Base-by-base conservation (phyloP, 2,888 invertebrate species). In the Digitonthophagus gazella region DNA sequence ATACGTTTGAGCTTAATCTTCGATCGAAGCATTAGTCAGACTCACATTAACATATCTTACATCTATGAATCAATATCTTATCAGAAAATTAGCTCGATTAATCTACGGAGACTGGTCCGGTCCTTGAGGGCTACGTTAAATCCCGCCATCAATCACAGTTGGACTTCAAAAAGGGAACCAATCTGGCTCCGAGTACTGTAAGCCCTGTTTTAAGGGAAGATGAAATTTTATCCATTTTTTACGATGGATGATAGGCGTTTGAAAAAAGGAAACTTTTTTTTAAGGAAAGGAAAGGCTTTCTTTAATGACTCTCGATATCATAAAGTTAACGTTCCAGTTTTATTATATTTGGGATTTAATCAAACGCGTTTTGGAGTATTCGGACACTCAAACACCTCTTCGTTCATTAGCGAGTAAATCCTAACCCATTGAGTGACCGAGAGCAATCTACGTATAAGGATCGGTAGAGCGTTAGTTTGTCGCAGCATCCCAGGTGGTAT, bases 121-220 rank as follows among this genome's bases (percentile, higher is more conserved):
- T 44, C 28, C 28, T 44, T 44, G 8, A 44, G 28, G 28, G 28
- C 28, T 44, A 44, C 28, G 28, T 44, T 73, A 73, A 71, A 73
- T 71, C 70, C 70, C 67, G 69, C 68, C 73, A 73, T 73, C 73
- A 71, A 73, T 73, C 73, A 73, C 73, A 64, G 11, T 64, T 67
- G 57, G 57, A 67, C 61, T 44, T 44, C 11, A 44, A 44, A 44
- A 44, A 44, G 28, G 28, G 28, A 44, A 44, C 28, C 28, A 44
- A 44, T 44, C 28, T 44, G 28, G 28, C 28, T 44, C 11, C 28
- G 28, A 44, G 28, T 11, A 44, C 28, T 44, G 2, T 44, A 44
- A 44, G 28, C 28, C 28, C 28, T 44, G 6, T 44, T 11, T 44
- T 44, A 8, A 22, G 28, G 28, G 28, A 44, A 44, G 28, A 8